phyloP scores from a whole-genome alignment of 2,888 invertebrate genomes.

The Microdon myrmicae region DNA sequence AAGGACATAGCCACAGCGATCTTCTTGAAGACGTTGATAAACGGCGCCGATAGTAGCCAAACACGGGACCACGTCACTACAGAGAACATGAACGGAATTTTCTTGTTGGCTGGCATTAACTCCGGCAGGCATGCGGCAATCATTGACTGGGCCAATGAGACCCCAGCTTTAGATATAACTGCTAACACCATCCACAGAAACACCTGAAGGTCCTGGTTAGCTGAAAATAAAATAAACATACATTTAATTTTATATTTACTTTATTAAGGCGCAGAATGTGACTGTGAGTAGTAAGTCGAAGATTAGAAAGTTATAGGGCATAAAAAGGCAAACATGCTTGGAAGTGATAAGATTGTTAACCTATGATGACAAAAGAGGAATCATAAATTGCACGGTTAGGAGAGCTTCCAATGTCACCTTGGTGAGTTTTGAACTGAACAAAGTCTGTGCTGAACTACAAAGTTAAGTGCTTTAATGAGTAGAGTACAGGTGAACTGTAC shows the following conservation, averaged over 20 bases:
- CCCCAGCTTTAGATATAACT: conserved; percentile 64
- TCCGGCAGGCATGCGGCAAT: conserved; percentile 65
- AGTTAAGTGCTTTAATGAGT: too few relatives aligned
- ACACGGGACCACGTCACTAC: conserved; percentile 65
- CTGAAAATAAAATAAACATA: conserved; percentile 52
- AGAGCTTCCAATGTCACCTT: too few relatives aligned
- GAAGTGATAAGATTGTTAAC: neutral
- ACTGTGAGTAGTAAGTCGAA: too few relatives aligned
- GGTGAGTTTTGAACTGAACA: too few relatives aligned
- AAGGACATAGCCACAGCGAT: conserved; percentile 63
- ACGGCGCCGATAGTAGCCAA: conserved; percentile 65
- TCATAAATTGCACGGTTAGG: too few relatives aligned
- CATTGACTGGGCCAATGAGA: conserved; percentile 66
- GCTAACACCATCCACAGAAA: conserved; percentile 65
- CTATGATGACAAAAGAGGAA: neutral
- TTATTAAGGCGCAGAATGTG: too few relatives aligned
- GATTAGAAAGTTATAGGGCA: too few relatives aligned
- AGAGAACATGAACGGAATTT: conserved; percentile 63
- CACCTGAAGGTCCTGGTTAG: conserved; percentile 60
- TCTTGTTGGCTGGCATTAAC: conserved; percentile 63
- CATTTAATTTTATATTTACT: conserved; percentile 2
- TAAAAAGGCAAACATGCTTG: conserved; percentile 1
- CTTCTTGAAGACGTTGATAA: conserved; percentile 63
- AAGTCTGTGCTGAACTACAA: too few relatives aligned
- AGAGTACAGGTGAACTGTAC: too few relatives aligned